Percentiles rank a stretch among this genome's conserved stretches.
phyloP scores from a whole-genome alignment of 2,797 vertebrate genomes.

The Manis javanica region DNA sequence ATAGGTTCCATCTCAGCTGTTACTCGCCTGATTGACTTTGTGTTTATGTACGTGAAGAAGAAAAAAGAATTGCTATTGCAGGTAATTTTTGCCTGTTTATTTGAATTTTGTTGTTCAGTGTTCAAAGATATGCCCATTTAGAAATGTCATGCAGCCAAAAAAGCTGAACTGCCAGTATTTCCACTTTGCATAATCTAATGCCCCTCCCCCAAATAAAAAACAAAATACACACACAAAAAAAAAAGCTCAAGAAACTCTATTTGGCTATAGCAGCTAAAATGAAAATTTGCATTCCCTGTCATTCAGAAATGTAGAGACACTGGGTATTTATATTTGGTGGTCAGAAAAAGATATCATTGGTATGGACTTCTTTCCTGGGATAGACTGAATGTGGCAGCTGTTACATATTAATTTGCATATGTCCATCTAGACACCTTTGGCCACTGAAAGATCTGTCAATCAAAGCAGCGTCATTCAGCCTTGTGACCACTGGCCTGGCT shows the following conservation, averaged over 20 bases:
- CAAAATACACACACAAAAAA: background rate
- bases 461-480: background rate
- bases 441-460: background rate
- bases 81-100: background rate
- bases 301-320: background rate
- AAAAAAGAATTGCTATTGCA: background rate
- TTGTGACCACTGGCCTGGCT: background rate
- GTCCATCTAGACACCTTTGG: background rate
- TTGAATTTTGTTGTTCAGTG: background rate
- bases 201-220: background rate
- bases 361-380: background rate
- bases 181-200: background rate
- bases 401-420: constrained; percentile 39
- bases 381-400: background rate
- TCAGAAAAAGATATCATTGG: background rate
- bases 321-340: background rate
- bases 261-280: background rate
- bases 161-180: background rate
- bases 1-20: background rate
- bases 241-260: background rate
- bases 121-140: background rate
- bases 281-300: background rate
- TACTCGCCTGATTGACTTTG: constrained; percentile 23
- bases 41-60: background rate
- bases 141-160: background rate